Conservation (phyloP, 2,888 invertebrate species). For the Tinea trinotella region DNA sequence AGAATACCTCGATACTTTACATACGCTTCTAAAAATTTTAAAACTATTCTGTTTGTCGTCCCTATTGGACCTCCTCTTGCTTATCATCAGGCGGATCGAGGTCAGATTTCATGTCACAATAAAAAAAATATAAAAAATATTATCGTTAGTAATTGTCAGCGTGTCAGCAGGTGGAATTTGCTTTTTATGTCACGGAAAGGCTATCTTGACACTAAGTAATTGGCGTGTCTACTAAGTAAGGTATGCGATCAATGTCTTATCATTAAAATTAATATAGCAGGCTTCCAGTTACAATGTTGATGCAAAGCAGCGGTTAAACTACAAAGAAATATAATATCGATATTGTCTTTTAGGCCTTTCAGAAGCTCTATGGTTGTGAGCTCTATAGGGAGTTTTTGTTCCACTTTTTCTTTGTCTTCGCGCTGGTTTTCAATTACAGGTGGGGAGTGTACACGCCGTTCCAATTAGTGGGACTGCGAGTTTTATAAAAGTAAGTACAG, state of each 20-base stretch:
- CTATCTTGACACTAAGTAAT: neutral
- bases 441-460: slow-evolving; percentile 31
- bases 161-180: neutral
- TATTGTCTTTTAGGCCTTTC: slow-evolving; percentile 4
- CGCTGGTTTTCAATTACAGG: slow-evolving; percentile 35
- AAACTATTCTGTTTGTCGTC: too few relatives aligned
- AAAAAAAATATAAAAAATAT: too few relatives aligned
- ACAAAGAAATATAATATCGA: neutral
- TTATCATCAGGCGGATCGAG: too few relatives aligned
- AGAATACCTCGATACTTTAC: too few relatives aligned
- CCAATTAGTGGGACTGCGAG: slow-evolving; percentile 29
- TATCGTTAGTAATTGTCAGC: too few relatives aligned
- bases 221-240: neutral
- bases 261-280: neutral
- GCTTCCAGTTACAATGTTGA: too few relatives aligned
- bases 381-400: slow-evolving; percentile 7
- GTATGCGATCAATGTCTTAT: neutral
- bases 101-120: too few relatives aligned
- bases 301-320: neutral
- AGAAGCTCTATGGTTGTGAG: neutral
- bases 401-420: slow-evolving; percentile 18
- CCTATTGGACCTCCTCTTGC: too few relatives aligned
- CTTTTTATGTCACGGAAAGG: neutral
- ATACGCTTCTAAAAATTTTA: too few relatives aligned
- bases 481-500: slow-evolving; percentile 17